Percentiles rank a stretch among this genome's conserved stretches.
phyloP scores from a whole-genome alignment of 64 coral and sea anemone genomes.

The Porites australiensis region DNA sequence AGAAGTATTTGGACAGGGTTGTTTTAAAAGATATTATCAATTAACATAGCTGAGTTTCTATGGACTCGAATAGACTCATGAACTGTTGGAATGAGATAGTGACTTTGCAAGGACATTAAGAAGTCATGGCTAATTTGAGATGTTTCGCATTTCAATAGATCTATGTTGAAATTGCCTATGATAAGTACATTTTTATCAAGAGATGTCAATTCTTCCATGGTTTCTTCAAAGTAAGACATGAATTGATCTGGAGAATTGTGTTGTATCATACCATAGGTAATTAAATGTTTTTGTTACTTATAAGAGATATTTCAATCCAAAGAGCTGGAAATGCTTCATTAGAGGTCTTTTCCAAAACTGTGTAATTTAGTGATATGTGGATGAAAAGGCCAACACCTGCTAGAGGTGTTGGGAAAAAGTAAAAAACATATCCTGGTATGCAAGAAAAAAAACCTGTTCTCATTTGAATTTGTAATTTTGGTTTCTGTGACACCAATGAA shows the following conservation, averaged over 20 bases:
- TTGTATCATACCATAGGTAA: conserved; percentile 28
- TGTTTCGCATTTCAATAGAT: conserved; percentile 47
- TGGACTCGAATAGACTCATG: conserved; percentile 44
- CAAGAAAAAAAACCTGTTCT: too few species aligned
- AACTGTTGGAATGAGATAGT: conserved; percentile 42
- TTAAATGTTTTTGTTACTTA: conserved; percentile 54
- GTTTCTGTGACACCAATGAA: too few species aligned
- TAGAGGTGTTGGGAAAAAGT: conserved; percentile 47
- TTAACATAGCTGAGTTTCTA: conserved; percentile 35
- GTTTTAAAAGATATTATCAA: conserved; percentile 60
- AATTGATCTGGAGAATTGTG: conserved; percentile 42
- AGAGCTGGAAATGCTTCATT: conserved; percentile 26
- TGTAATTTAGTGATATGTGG: conserved; percentile 18
- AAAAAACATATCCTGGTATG: conserved; percentile 38
- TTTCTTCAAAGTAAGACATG: conserved; percentile 33
- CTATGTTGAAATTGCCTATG: conserved; percentile 39
- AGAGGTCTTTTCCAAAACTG: conserved; percentile 36
- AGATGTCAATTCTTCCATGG: not conserved
- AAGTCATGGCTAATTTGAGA: too few species aligned
- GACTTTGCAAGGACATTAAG: conserved; percentile 38
- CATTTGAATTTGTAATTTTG: too few species aligned
- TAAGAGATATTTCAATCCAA: conserved; percentile 31
- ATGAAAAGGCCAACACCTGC: conserved; percentile 19
- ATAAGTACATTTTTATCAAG: not conserved
- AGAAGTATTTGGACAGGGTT: conserved; percentile 11